Percentiles rank a stretch among this genome's conserved stretches.
phyloP scores from a whole-genome alignment of 2,888 invertebrate species.

The Phania funesta region DNA sequence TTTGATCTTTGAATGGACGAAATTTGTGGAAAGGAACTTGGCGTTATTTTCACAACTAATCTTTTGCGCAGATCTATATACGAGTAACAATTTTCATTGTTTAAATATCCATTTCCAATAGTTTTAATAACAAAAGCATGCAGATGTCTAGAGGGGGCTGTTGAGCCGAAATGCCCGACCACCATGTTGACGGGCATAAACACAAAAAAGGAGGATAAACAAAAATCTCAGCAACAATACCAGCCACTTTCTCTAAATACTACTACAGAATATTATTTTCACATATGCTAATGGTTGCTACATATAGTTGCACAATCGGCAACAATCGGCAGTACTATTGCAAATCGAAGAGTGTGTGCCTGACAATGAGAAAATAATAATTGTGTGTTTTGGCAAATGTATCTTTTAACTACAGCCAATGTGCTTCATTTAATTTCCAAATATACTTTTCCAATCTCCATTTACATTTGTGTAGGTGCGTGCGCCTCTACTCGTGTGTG shows the following conservation, averaged over 20 bases:
- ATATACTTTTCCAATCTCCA: constrained; percentile 32
- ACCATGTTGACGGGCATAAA: neutral
- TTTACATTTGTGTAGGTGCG: neutral
- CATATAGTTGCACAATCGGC: too few relatives aligned
- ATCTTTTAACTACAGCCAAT: constrained; percentile 56
- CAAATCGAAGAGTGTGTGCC: neutral
- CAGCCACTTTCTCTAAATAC: neutral
- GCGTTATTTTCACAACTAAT: too few relatives aligned
- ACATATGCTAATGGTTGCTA: constrained; percentile 16
- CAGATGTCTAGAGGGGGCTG: neutral
- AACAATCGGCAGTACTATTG: neutral
- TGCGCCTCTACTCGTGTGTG: neutral
- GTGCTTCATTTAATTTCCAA: constrained; percentile 53
- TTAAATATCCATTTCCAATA: neutral
- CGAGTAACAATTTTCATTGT: too few relatives aligned
- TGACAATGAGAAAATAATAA: neutral
- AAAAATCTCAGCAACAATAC: neutral
- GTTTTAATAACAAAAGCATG: neutral
- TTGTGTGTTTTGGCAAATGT: constrained; percentile 12
- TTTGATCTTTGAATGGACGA: too few relatives aligned
- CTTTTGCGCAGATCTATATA: neutral
- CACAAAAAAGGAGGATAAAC: constrained; percentile 3
- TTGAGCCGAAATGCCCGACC: constrained; percentile 18
- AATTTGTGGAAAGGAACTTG: too few relatives aligned
- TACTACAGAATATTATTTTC: constrained; percentile 20